Base-by-base conservation (phyloP, 30 jellyfish, hydroid and myxozoan genomes). In the Clytia hemisphaerica region DNA sequence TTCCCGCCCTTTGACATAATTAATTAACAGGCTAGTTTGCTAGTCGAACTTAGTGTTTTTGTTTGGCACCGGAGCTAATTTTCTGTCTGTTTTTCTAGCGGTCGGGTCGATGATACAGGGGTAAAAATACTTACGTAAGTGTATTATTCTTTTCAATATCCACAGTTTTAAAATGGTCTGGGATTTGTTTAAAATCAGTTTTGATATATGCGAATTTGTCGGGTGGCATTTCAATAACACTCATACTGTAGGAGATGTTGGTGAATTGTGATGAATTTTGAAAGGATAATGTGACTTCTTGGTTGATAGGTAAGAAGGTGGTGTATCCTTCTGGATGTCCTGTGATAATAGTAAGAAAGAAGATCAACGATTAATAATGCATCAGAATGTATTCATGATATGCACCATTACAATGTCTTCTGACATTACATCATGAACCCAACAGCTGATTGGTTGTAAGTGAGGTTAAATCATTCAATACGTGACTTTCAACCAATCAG, bases 291-390 rank as follows among this genome's bases (percentile, higher is more conserved):
- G 63, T 74, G 15, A 75, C 67, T 24, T 70, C 46, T 26, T 76
- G 84, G 46, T 71, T 71, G 6, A 44, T 30, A 22, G 57, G 61
- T 0, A 89, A 73, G 19, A 89, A 34, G 2, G 92, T 85, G 42
- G 88, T 70, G 91, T 88, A 89, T 1, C 98, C 98, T 57, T 71
- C 55, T 6, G 95, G 84, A 49, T 73, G 97, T n/a, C n/a, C n/a
- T n/a, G n/a, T n/a, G n/a, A n/a, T n/a, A n/a, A n/a, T n/a, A n/a
- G n/a, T n/a, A n/a, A n/a, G n/a, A n/a, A n/a, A n/a, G n/a, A n/a
- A n/a, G n/a, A n/a, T n/a, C n/a, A n/a, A n/a, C n/a, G n/a, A n/a
- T n/a, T n/a, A n/a, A n/a, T n/a, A n/a, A n/a, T n/a, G n/a, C n/a
- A n/a, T n/a, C n/a, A n/a, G n/a, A n/a, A n/a, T n/a, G n/a, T n/a